Evolutionary conservation across 2,797 vertebrate genomes (phyloP), one percentile per base, ranked within the genome.

Genomic region (Luscinia luscinia): DNA sequence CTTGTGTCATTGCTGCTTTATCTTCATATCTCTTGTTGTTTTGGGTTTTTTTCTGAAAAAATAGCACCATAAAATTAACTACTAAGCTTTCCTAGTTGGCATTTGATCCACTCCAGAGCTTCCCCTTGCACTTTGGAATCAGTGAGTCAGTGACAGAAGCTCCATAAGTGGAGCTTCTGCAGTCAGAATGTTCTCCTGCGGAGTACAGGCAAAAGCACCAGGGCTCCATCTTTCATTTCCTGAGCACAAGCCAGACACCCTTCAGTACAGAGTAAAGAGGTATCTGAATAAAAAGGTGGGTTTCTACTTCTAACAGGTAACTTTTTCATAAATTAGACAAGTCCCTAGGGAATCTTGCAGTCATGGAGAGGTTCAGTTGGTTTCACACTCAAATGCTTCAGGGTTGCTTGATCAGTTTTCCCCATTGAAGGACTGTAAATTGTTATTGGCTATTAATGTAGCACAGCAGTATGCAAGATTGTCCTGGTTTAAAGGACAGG

Each of bases 301-400:
- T 76, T 95, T 78, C 62, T 84, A 32, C 84, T 95, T 40, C 40
- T 24, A 84, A n/a, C 8, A 1, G 2, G 46, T 80, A 64, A 61
- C 61, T 89, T 95, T 72, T 68, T 61, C 48, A n/a, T 67, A 79
- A 85, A 86, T 63, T 28, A 17, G 54, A 55, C 40, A 52, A 61
- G 30, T 59, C 72, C 30, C 58, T 57, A 11, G 58, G 59, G 48
- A 89, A 41, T 68, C 48, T 78, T 9, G 17, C 73, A 93, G 75
- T 80, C 75, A 24, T 28, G 28, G 78, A 64, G 51, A 92, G 48
- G 55, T 91, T 94, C 84, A 76, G 63, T 59, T 87, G 54, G 23
- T 89, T 96, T 92, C 62, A 84, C 43, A 69, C 48, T 91, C 81
- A 92, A 28, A 75, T 83, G 51, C 49, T 91, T 92, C 76, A 88